Conservation (phyloP, 2,113 vertebrate genomes). For the Sclerurus mexicanus region DNA sequence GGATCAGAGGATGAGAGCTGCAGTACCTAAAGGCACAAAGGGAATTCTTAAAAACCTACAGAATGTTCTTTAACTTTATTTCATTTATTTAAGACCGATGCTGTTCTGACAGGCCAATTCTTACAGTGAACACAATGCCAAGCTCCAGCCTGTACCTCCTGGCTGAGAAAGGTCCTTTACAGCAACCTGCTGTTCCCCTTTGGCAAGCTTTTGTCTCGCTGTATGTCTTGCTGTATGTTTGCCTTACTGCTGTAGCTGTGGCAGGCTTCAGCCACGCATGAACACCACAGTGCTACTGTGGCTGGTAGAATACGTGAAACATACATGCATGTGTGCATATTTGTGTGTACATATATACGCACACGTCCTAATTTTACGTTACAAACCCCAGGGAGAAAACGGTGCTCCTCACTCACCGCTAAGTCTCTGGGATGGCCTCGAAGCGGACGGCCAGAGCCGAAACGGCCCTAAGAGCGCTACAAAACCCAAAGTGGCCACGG, state of each 20-base stretch:
- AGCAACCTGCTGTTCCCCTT: background rate
- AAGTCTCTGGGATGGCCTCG: too few relatives aligned
- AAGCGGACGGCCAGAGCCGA: background rate
- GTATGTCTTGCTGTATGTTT: too few relatives aligned
- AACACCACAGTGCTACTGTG: background rate
- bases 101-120: background rate
- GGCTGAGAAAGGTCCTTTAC: background rate
- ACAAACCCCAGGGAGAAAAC: background rate
- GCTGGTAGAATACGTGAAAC: background rate
- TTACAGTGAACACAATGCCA: background rate
- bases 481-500: background rate
- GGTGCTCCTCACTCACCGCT: accelerated
- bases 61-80: background rate
- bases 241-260: background rate
- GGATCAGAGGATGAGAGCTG: background rate
- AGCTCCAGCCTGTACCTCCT: background rate
- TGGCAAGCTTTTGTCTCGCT: background rate
- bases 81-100: background rate
- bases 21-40: background rate
- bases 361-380: background rate
- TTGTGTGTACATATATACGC: too few relatives aligned
- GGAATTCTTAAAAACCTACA: background rate
- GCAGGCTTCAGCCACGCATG: background rate
- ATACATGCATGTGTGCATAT: background rate
- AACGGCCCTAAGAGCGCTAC: accelerated